These are phyloP conservation scores for Tilapia sparmanii DNA, from an alignment of 2,113 vertebrate genomes.

Conservation along the genomic window DNA sequence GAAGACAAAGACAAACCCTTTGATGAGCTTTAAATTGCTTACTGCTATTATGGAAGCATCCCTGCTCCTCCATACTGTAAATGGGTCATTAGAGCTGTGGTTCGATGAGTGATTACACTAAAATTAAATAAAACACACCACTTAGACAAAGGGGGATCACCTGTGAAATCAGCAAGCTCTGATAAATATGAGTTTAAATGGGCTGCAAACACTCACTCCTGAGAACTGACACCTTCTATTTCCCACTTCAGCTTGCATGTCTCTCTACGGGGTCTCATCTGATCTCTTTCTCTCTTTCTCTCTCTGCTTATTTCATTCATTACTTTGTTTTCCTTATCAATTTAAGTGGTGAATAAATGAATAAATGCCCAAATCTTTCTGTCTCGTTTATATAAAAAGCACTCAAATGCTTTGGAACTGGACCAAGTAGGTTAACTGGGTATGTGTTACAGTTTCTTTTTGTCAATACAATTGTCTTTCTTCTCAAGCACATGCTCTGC, in stretches of 20 bases:
- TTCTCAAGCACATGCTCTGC: slow-evolving; percentile 67
- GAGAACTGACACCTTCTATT: slow-evolving; percentile 24
- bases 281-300: slow-evolving; percentile 44
- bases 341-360: slow-evolving; percentile 60
- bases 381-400: slow-evolving; percentile 79
- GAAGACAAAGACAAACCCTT: not conserved
- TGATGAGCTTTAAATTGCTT: slow-evolving; percentile 1
- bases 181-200: slow-evolving; percentile 1
- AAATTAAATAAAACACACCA: not conserved
- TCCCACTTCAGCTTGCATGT: slow-evolving; percentile 60
- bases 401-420: slow-evolving; percentile 79
- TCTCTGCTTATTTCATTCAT: slow-evolving; percentile 62
- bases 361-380: slow-evolving; percentile 78
- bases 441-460: slow-evolving; percentile 75
- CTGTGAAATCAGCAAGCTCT: not conserved
- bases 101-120: not conserved
- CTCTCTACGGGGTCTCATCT: slow-evolving; percentile 52
- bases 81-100: not conserved
- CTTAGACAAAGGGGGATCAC: not conserved
- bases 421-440: slow-evolving; percentile 80
- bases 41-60: not conserved
- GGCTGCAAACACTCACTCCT: not conserved
- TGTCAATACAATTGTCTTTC: slow-evolving; percentile 72
- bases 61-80: not conserved
- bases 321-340: slow-evolving; percentile 35